A percentile compares a stretch with the other conserved stretches of the same genome.
Conservation (phyloP, 2,113 vertebrate species). For the Pholis gunnellus region DNA sequence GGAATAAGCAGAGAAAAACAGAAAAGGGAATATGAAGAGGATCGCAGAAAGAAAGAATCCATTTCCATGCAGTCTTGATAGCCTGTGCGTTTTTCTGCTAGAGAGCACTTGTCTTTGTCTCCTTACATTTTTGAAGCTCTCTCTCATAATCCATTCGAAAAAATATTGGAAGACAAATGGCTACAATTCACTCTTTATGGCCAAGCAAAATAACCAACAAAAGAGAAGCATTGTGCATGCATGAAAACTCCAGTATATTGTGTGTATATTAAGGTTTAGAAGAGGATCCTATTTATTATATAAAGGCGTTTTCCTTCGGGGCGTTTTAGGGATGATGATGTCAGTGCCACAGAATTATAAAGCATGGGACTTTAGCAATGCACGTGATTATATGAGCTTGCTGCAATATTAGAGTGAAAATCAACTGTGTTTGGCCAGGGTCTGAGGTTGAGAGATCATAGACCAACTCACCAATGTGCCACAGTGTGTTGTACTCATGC, state of each 20-base stretch:
- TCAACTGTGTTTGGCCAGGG: background rate
- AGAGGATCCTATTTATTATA: background rate
- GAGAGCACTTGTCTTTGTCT: constrained; percentile 39
- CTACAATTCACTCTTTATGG: constrained; percentile 16
- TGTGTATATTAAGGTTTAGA: constrained; percentile 11
- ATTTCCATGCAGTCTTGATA: constrained; percentile 33
- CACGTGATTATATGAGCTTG: constrained; percentile 10
- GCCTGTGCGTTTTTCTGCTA: background rate
- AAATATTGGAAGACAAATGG: constrained; percentile 36
- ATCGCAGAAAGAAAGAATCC: constrained; percentile 18
- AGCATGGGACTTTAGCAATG: background rate
- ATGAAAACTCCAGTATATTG: constrained; percentile 15
- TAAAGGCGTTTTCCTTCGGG: background rate
- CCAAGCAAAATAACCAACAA: constrained; percentile 38
- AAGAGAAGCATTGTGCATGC: constrained; percentile 14
- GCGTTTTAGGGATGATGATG: background rate
- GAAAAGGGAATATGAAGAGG: constrained; percentile 29
- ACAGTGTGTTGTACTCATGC: constrained; percentile 89
- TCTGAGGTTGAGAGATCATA: constrained; percentile 85
- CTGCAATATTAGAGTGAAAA: background rate
- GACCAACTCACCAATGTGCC: constrained; percentile 80
- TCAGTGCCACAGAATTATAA: constrained; percentile 14
- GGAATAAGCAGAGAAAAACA: constrained; percentile 24
- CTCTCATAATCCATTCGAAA: constrained; percentile 25
- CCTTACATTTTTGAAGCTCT: constrained; percentile 23